Base-by-base conservation (phyloP, 2,797 vertebrate species). In the Poeciliopsis infans region DNA sequence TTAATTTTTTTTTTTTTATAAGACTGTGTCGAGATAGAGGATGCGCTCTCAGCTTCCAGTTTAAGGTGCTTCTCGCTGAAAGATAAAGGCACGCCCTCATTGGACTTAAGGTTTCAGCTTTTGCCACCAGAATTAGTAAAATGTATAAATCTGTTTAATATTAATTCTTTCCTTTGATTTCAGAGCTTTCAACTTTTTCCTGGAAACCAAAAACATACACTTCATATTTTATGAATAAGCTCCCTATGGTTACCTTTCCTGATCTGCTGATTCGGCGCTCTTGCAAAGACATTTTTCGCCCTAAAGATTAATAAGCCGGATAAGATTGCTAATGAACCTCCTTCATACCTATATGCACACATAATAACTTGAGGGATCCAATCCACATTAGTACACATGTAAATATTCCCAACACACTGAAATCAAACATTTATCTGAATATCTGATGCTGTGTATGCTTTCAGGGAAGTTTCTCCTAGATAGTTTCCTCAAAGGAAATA, bases 301-400 rank as follows among this genome's bases (percentile, higher is more conserved):
- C 91, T 74, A 1, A 82, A 87, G 93, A 88, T 84, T 47, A 66
- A 82, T 81, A 84, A 82, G 18, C 88, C 55, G 89, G 81, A 90
- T 87, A 36, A 43, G 1, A 92, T 89, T 81, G 23, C 81, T 94
- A 96, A 96, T 95, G 94, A 95, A 94, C 86, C 85, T 88, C 82
- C 86, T 89, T 92, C 81, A 87, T 85, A 89, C 83, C 82, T 85
- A 85, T 83, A 86, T 94, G 91, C 88, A 89, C 89, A 91, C 85
- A 90, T 74, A 88, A 80, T 89, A 80, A 85, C 93, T 93, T 85
- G 82, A 88, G 94, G 93, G 89, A 82, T 53, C 83, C 85, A 91
- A 91, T 92, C 90, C 72, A 87, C 8, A 55, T 73, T 78, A 7
- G 39, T 77, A 23, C 72, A 72, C 70, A 74, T 83, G 89, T 90